phyloP scores from a whole-genome alignment of 2,113 vertebrate species.

The Hippoglossus stenolepis region DNA sequence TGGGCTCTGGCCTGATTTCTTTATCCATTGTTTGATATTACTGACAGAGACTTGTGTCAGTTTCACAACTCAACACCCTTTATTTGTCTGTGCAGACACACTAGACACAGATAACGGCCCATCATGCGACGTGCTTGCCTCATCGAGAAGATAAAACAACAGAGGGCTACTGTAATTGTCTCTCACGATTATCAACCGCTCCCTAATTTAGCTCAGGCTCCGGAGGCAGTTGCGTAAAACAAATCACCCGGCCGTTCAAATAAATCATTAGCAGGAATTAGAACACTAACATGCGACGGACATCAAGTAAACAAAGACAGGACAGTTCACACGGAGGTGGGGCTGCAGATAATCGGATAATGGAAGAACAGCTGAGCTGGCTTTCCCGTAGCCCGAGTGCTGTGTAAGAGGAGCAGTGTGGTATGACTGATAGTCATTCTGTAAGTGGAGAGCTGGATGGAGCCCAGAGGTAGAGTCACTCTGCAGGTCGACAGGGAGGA shows the following conservation, averaged over 20 bases:
- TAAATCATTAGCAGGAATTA: slow-evolving; percentile 34
- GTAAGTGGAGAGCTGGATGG: slow-evolving; percentile 31
- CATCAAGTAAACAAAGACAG: slow-evolving; percentile 14
- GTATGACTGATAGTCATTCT: slow-evolving; percentile 43
- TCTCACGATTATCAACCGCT: slow-evolving; percentile 16
- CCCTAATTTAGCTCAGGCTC: slow-evolving; percentile 1
- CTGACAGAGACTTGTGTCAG: slow-evolving; percentile 35
- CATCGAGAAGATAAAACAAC: slow-evolving; percentile 7
- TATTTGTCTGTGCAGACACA: slow-evolving; percentile 23
- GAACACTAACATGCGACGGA: slow-evolving; percentile 7
- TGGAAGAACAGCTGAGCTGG: slow-evolving; percentile 58
- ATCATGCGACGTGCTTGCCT: background rate
- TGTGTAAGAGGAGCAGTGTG: slow-evolving; percentile 71
- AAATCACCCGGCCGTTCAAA: background rate
- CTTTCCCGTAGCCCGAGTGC: slow-evolving; percentile 41
- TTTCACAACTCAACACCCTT: slow-evolving; percentile 53
- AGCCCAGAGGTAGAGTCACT: slow-evolving; percentile 6
- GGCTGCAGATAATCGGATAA: slow-evolving; percentile 70
- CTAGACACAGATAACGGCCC: slow-evolving; percentile 34
- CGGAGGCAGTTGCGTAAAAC: slow-evolving; percentile 35
- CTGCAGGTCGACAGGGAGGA: background rate
- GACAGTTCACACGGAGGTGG: slow-evolving; percentile 23
- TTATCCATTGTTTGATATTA: slow-evolving; percentile 50
- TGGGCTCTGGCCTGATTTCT: slow-evolving; percentile 42
- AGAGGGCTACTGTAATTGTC: slow-evolving; percentile 16